Base-by-base conservation (phyloP, 2,888 invertebrate species). In the Melolontha melolontha region DNA sequence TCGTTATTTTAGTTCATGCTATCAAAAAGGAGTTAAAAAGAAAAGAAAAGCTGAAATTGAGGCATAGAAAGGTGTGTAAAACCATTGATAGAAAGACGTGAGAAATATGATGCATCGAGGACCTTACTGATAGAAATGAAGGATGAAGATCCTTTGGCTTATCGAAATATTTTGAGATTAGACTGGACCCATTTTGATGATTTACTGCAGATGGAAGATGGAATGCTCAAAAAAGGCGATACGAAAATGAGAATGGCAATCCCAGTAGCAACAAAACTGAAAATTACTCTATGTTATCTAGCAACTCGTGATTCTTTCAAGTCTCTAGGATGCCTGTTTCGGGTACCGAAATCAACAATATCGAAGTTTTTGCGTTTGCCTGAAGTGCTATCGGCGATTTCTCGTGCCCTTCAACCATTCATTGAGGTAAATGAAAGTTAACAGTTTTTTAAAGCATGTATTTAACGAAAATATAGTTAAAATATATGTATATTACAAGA, bases 261-360 rank as follows among this genome's bases (percentile, higher is more conserved):
- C 54, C 49, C 70, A 50, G 63, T 39, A 62, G 66, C 65, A 42
- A 63, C 64, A 49, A 64, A 70, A 59, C 67, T 70, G 62, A 66
- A 62, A 49, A 64, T 71, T 50, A 70, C 72, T 8, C 67, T 67
- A 70, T 68, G 69, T 34, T 72, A 67, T 66, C 44, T 73, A 54
- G 68, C 67, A 29, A 73, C 67, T 50, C 69, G 70, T 40, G 68
- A 67, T 68, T 71, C 67, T 16, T 73, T 72, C 49, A 67, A 70
- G 65, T 70, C 70, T 39, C 64, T 72, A 51, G 64, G 67, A 63
- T 68, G 65, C 51, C 47, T 68, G 55, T 68, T 68, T 50, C 49
- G 49, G 49, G 50, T 66, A 41, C 64, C 54, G 22, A 16, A 64
- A 64, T 40, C 17, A 41, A 54, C 52, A 22, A 64, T 64, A 22